Percentiles rank a stretch among this genome's conserved stretches.
These are phyloP conservation scores for Brachypterus glaber DNA, from an alignment of 2,888 invertebrate genomes.

Conservation along the genomic window DNA sequence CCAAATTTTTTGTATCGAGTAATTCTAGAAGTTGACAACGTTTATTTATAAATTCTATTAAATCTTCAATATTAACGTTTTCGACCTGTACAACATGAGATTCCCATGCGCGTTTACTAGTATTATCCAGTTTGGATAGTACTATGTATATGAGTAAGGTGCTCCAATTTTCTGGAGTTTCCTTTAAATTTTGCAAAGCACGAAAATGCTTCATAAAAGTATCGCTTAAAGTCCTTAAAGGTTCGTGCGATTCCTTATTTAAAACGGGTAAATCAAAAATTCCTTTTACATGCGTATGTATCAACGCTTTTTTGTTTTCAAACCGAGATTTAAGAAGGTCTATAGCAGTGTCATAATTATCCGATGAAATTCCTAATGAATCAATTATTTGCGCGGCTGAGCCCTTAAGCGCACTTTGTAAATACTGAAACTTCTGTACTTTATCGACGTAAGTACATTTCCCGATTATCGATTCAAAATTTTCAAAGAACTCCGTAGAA, in stretches of 20 bases:
- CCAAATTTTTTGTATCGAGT: constrained; percentile 5
- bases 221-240: not conserved
- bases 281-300: constrained; percentile 5
- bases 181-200: not conserved
- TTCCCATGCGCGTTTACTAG: constrained; percentile 5
- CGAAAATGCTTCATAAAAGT: not conserved
- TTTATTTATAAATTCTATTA: constrained; percentile 3
- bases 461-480: not conserved
- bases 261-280: constrained; percentile 4
- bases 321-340: constrained; percentile 2
- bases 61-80: not conserved
- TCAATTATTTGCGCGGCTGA: not conserved
- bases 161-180: constrained; percentile 1
- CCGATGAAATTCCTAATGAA: not conserved
- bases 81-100: constrained; percentile 1
- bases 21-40: constrained; percentile 4
- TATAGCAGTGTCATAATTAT: not conserved
- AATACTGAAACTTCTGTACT: not conserved
- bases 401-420: not conserved
- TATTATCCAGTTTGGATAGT: constrained; percentile 3
- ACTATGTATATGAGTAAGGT: constrained; percentile 5
- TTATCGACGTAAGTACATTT: not conserved
- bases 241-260: not conserved
- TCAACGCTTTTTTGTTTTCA: constrained; percentile 3
- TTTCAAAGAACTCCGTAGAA: not conserved